Base-by-base conservation (phyloP, 1,140 invertebrate genomes). In the Drosophila ercepeae region DNA sequence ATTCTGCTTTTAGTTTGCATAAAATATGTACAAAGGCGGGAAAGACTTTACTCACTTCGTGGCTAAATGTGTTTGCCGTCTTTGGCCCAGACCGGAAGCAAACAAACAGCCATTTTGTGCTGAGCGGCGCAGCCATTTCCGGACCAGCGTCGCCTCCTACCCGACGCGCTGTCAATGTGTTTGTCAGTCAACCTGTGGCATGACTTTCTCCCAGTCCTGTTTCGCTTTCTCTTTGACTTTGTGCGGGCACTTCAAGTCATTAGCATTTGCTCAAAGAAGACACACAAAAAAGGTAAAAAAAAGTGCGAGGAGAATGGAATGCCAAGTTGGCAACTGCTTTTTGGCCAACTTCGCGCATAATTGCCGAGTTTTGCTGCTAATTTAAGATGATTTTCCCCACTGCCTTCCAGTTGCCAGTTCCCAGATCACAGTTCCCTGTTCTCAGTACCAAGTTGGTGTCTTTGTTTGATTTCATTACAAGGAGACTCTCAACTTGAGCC, bases 101-200 rank as follows among this genome's bases (percentile, higher is more conserved):
- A 84, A 81, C 82, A 84, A 86, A 81, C 81, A 84, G 81, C 59
- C 81, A 84, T 81, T 84, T 86, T 73, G 61, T 67, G 76, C 63
- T 76, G 63, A 46, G 45, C 55, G 55, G 25, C 65, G 64, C 45
- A 36, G 72, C 76, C 58, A 65, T 81, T 79, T 84, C 81, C 81
- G 73, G 42, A 50, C 18, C 36, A 16, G 4, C 13, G 7, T 16
- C 6, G 3, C 1, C 36, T 13, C n/a, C 13, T 39, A 4, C 4
- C 13, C n/a, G 34, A 32, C 8, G 13, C 7, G 44, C 51, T 51
- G 58, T 74, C 70, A 53, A 65, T 74, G 36, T 81, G 81, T 76
- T 65, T 76, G 72, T 81, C 63, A 67, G 63, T 67, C 81, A 86
- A 84, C 81, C 76, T 84, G 81, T 84, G 82, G 81, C 76, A 72